Evolutionary conservation across 2,888 invertebrate genomes (phyloP).

Genomic region (Campopleginae sp.): DNA sequence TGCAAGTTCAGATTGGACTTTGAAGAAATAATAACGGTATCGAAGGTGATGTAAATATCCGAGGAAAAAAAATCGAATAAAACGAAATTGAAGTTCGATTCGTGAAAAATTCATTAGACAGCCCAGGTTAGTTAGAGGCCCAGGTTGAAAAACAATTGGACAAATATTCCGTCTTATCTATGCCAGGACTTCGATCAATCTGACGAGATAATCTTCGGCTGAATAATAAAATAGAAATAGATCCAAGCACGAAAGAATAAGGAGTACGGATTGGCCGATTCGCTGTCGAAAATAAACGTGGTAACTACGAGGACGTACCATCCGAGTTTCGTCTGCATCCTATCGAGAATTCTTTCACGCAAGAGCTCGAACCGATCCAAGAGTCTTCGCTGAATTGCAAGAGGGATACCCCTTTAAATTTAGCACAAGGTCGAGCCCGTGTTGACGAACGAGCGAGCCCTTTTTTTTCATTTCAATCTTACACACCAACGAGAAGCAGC

Average conservation of each 20-base stretch:
- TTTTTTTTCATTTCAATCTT: constrained; percentile 67
- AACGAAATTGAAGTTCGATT: background rate
- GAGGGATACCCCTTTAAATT: constrained; percentile 70
- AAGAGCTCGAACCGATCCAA: constrained; percentile 36
- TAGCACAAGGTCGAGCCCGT: constrained; percentile 71
- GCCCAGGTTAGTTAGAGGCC: no score
- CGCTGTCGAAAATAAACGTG: constrained; percentile 10
- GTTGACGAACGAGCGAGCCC: constrained; percentile 28
- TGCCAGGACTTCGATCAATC: background rate
- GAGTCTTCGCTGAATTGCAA: constrained; percentile 66
- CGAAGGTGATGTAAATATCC: background rate
- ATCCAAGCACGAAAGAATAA: background rate
- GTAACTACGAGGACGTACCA: constrained; percentile 2
- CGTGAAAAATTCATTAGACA: background rate
- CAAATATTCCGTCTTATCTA: background rate
- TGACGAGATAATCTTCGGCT: background rate
- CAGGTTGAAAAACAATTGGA: background rate
- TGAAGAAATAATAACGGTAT: background rate
- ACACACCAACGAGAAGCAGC: constrained; percentile 46
- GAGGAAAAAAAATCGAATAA: background rate
- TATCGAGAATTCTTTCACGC: constrained; percentile 27
- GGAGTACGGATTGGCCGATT: constrained; percentile 1
- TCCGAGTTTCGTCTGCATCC: background rate
- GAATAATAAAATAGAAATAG: background rate
- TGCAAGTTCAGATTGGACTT: background rate